These are phyloP conservation scores for Oplegnathus fasciatus DNA, from an alignment of 2,113 vertebrate species.

Conservation along the genomic window DNA sequence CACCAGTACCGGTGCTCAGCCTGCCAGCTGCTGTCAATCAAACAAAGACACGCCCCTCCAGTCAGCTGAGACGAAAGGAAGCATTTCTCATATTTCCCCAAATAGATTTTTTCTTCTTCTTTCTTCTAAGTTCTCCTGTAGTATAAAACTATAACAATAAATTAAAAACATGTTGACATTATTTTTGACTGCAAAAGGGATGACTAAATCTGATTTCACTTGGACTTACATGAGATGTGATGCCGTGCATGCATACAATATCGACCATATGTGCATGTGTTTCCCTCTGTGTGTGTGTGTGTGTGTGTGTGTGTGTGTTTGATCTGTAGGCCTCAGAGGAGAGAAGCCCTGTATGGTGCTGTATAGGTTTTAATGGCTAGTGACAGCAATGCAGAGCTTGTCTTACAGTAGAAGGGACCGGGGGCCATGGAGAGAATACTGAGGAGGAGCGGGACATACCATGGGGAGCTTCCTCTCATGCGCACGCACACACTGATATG, in stretches of 20 bases:
- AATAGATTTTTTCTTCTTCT: no score
- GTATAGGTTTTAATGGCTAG: constrained; percentile 60
- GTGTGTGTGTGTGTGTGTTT: constrained; percentile 42
- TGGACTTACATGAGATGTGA: constrained; percentile 17
- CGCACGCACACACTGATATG: background rate
- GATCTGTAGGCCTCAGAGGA: constrained; percentile 46
- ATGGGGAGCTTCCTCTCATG: constrained; percentile 12
- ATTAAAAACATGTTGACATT: no score
- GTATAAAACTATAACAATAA: no score
- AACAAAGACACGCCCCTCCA: no score
- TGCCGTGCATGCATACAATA: constrained; percentile 33
- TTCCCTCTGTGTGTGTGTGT: constrained; percentile 28
- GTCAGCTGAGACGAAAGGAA: no score
- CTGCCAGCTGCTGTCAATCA: no score
- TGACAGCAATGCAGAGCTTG: constrained; percentile 62
- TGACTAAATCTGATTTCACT: background rate
- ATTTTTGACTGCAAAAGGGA: background rate
- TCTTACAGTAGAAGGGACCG: constrained; percentile 49
- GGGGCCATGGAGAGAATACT: constrained; percentile 51
- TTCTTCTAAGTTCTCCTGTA: no score
- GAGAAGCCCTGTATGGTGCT: constrained; percentile 45
- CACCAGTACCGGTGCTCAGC: no score
- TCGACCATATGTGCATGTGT: constrained; percentile 47
- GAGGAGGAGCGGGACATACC: constrained; percentile 27
- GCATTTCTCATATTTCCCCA: no score